Evolutionary conservation across 2,888 invertebrate species (phyloP), one percentile per base, ranked within the genome.

Genomic region (Xiphydria camelus): DNA sequence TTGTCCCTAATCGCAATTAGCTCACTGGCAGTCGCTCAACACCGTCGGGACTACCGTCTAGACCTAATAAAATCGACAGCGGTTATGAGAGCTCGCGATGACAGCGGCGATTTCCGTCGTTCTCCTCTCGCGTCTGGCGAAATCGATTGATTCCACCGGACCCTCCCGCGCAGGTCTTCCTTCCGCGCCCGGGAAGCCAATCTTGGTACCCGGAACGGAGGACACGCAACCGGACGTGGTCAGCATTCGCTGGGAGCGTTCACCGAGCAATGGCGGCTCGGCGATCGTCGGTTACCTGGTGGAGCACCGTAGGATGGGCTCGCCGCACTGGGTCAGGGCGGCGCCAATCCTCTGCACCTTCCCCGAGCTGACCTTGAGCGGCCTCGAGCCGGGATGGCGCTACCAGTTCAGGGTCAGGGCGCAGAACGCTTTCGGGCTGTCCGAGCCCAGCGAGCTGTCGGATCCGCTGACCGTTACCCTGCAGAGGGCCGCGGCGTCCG

Each of bases 331-430:
- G 93, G 85, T 90, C 19, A 83, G 88, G 51, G 89, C 91, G 5
- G 85, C 87, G 6, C 88, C 90, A 5, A 80, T 84, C 12, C 80
- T 89, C 3, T 87, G 90, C 18, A 77, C 80, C 21, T 82, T 83
- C 25, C 86, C 88, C 18, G 90, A 92, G 75, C 80, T 91, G 21
- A 84, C 89, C 33, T 81, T 94, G 26, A 86, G 87, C 55, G 91
- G 91, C 14, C 80, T 94, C 23, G 89, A 90, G 66, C 91, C 91
- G 1, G 92, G 91, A 42, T 89, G 89, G 82, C 82, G 89, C 38
- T 92, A 93, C 75, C 91, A 89, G 78, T 95, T 96, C 80, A 84
- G 97, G 46, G 89, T 96, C 10, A 87, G 89, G 45, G 95, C 97
- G 1, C 86, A 94, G 72, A 98, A 98, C 77, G 86, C 88, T 22